phyloP scores from a whole-genome alignment of 2,888 invertebrate genomes.

The Caenorhabditis sp. region DNA sequence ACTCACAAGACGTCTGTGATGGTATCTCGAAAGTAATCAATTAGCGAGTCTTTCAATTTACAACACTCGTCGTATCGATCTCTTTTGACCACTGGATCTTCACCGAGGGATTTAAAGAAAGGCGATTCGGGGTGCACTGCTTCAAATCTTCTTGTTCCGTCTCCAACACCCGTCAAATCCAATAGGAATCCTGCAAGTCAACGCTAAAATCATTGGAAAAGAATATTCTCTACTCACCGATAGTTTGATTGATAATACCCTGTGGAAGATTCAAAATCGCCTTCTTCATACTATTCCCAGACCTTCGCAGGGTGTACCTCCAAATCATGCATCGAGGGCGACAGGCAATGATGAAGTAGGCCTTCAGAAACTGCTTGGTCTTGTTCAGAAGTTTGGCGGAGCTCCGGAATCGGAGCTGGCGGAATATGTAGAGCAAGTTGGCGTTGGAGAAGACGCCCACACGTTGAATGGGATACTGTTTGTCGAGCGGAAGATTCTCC shows the following conservation, averaged over 20 bases:
- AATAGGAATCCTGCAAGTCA: conserved; percentile 41
- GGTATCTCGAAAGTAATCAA: conserved; percentile 26
- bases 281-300: conserved; percentile 33
- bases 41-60: conserved; percentile 31
- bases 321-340: conserved; percentile 56
- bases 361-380: conserved; percentile 48
- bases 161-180: conserved; percentile 42
- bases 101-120: conserved; percentile 38
- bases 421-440: conserved; percentile 22
- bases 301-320: conserved; percentile 51
- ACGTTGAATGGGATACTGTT: neutral
- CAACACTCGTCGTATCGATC: conserved; percentile 14
- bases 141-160: neutral
- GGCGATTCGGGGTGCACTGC: conserved; percentile 10
- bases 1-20: conserved; percentile 53
- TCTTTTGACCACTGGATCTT: neutral
- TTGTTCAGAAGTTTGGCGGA: conserved; percentile 37
- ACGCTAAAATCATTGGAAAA: too few species aligned
- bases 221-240: too few species aligned
- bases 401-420: conserved; percentile 15
- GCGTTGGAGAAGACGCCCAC: conserved; percentile 29
- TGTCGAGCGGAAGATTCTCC: neutral
- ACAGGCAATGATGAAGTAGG: conserved; percentile 42
- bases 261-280: conserved; percentile 41
- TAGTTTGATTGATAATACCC: neutral